A percentile compares a stretch with the other conserved stretches of the same genome.
These are phyloP conservation scores for Bemisia tabaci DNA, from an alignment of 1,140 invertebrate genomes.

Conservation along the genomic window DNA sequence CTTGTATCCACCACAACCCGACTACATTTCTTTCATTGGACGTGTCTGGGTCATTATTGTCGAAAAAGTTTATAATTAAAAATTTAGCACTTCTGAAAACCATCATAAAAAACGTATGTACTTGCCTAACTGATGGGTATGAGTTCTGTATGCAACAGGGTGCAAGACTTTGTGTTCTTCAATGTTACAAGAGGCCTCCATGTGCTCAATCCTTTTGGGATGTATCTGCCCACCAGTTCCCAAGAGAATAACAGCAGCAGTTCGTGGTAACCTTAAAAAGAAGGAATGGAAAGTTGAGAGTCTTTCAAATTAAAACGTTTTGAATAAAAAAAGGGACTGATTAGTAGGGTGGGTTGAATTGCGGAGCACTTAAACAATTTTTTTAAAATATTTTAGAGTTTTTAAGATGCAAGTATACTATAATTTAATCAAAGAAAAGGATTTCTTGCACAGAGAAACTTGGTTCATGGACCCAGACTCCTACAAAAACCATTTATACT, in stretches of 20 bases:
- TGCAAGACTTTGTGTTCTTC: slow-evolving; percentile 72
- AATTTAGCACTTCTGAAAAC: too few relatives aligned
- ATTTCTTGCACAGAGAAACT: too few relatives aligned
- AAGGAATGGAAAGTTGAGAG: slow-evolving; percentile 5
- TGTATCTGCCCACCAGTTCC: slow-evolving; percentile 67
- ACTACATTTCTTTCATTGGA: too few relatives aligned
- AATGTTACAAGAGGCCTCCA: slow-evolving; percentile 71
- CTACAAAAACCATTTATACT: too few relatives aligned
- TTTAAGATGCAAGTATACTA: background rate
- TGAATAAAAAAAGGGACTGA: slow-evolving; percentile 2
- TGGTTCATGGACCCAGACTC: too few relatives aligned
- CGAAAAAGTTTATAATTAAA: too few relatives aligned
- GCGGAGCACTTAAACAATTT: too few relatives aligned
- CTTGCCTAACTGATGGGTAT: slow-evolving; percentile 78
- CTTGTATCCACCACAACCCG: too few relatives aligned
- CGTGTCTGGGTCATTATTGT: too few relatives aligned
- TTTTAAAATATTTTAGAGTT: slow-evolving; percentile 19
- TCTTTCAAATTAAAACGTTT: background rate
- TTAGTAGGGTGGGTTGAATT: too few relatives aligned
- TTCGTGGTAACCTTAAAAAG: slow-evolving; percentile 46
- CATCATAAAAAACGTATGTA: too few relatives aligned
- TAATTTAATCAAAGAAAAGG: slow-evolving; percentile 1
- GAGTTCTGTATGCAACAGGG: slow-evolving; percentile 89
- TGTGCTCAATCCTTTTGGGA: slow-evolving; percentile 53
- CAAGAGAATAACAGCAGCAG: slow-evolving; percentile 75